These are phyloP conservation scores for Myiotriccus ornatus DNA, from an alignment of 2,797 vertebrate genomes.

Conservation along the genomic window DNA sequence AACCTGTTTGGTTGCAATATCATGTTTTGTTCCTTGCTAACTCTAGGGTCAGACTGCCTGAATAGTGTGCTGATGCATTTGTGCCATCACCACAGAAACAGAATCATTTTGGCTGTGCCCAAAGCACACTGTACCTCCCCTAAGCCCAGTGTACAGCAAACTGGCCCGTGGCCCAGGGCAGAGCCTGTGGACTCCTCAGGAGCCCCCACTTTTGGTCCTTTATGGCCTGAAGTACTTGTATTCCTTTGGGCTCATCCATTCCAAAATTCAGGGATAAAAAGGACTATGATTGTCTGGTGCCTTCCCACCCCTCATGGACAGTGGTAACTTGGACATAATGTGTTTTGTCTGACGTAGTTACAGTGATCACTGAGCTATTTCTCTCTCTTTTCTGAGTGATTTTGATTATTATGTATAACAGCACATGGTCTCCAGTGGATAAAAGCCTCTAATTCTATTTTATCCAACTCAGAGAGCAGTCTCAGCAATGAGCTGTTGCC, in stretches of 20 bases:
- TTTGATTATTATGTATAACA: constrained; percentile 59
- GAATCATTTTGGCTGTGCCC: neutral
- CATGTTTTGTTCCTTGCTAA: neutral
- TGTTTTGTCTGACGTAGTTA: neutral
- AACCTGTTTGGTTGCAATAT: neutral
- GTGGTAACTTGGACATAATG: neutral
- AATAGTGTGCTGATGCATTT: neutral
- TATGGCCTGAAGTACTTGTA: neutral
- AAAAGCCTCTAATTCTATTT: constrained; percentile 65
- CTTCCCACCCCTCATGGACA: neutral
- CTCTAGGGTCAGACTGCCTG: neutral
- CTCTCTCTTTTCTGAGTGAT: constrained; percentile 38
- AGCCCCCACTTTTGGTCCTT: neutral
- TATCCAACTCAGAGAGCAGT: constrained; percentile 60
- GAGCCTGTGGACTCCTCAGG: neutral
- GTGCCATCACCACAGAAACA: neutral
- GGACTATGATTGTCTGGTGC: neutral
- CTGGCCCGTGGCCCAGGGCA: neutral
- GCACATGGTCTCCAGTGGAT: neutral
- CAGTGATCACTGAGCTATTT: neutral
- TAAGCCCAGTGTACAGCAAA: neutral
- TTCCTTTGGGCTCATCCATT: neutral
- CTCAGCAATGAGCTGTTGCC: constrained; percentile 29
- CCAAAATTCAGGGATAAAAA: neutral
- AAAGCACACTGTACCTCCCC: accelerated